Evolutionary conservation across 2,888 invertebrate species (phyloP), one percentile per base, ranked within the genome.

Genomic region (Endotricha flammealis): DNA sequence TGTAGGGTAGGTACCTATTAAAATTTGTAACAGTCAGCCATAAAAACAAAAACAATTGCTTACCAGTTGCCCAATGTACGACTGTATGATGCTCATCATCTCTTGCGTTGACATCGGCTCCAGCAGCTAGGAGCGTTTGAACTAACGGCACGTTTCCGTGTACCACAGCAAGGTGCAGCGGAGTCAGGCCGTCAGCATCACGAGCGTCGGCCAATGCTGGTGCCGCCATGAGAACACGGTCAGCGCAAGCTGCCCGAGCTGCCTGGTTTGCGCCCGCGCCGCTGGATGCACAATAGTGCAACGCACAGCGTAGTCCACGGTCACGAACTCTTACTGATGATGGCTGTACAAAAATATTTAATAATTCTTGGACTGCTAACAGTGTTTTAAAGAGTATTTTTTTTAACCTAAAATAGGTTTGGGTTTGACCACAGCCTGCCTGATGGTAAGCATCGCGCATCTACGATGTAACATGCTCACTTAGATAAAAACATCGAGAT

Each of bases 41-140:
- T 3, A 16, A 16, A 16, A 16, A 16, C 16, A 16, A 4, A 29
- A 22, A 11, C 7, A 22, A 42, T 46, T 36, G 59, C 82, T 82
- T 72, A 97, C 98, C 98, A 48, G 98, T 97, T 10, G 99, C 98
- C 99, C 99, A 99, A 75, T 99, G 99, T 6, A 98, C 93, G 29
- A 96, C 94, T 1, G 97, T 96, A 73, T 99, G 99, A 41, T 95
- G 93, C 70, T 99, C 98, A 59, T 94, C 92, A 76, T 99, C 99
- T 49, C 94, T 90, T 29, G 95, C 93, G 73, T 94, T 93, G 47
- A 98, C 92, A 64, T 97, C 94, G 5, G 97, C 97, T 24, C 95
- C 95, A 53, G 94, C 93, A 25, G 95, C 93, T 34, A 98, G 86
- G 38, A 99, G 88, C 41, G 95, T 93, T 56, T 94, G 94, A 44